A percentile compares a stretch with the other conserved stretches of the same genome.
These are phyloP conservation scores for Cataglyphis livida DNA, from an alignment of 2,888 invertebrate species.

Conservation along the genomic window DNA sequence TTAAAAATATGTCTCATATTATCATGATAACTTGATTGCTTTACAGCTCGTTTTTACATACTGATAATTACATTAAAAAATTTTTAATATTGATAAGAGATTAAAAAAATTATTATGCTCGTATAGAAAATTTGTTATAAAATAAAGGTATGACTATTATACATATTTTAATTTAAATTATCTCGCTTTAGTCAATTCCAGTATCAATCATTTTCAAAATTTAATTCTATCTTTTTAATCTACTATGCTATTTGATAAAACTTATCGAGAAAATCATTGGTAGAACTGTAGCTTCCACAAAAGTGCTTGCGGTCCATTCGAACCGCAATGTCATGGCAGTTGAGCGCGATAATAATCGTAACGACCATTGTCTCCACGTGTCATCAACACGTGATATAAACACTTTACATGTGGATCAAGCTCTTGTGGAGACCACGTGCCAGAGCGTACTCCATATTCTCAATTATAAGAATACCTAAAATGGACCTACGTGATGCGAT, in stretches of 20 bases:
- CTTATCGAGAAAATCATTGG: neutral
- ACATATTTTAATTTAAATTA: neutral
- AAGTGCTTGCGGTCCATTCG: neutral
- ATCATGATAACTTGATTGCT: neutral
- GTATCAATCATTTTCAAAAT: neutral
- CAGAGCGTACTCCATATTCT: slow-evolving; percentile 29
- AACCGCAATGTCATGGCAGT: neutral
- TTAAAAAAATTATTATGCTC: neutral
- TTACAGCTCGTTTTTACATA: neutral
- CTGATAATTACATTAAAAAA: neutral
- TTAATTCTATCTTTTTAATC: neutral
- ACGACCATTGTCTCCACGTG: slow-evolving; percentile 12
- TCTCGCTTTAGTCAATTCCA: neutral
- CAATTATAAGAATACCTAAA: slow-evolving; percentile 33
- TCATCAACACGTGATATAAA: slow-evolving; percentile 39
- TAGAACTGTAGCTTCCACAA: neutral
- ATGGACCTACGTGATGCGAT: slow-evolving; percentile 62
- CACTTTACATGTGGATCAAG: slow-evolving; percentile 65
- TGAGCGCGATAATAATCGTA: slow-evolving; percentile 20
- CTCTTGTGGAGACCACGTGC: slow-evolving; percentile 48
- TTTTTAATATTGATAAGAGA: neutral
- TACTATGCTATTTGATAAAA: neutral
- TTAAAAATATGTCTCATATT: neutral
- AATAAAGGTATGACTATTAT: neutral
- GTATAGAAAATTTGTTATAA: neutral